Evolutionary conservation across 2,113 vertebrate species (phyloP).

Genomic region (Hylia prasina): DNA sequence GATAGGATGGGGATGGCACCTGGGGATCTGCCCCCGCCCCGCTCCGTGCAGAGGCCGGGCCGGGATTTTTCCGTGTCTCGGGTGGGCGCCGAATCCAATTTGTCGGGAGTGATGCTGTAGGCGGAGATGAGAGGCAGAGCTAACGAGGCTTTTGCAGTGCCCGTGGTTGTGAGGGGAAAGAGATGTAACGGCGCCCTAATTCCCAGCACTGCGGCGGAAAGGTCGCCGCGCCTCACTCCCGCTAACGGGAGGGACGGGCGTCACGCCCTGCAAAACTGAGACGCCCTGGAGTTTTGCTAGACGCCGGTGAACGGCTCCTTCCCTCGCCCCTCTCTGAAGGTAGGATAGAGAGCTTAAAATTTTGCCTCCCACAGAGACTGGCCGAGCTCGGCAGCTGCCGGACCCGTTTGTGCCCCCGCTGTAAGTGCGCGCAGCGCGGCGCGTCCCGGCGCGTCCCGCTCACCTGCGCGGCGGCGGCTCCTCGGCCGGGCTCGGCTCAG

Average conservation of each 20-base stretch:
- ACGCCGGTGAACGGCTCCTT: background rate
- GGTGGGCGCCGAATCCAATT: slow-evolving; percentile 27
- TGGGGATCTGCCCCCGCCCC: background rate
- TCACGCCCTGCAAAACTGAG: background rate
- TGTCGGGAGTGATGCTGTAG: slow-evolving; percentile 41
- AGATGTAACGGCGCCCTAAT: background rate
- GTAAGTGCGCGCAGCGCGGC: background rate
- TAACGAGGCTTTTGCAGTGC: background rate
- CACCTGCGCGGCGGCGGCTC: slow-evolving; percentile 38
- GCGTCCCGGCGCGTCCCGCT: background rate
- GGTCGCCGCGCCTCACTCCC: background rate
- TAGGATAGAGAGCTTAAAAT: background rate
- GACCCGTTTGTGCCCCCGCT: background rate
- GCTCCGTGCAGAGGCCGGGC: background rate
- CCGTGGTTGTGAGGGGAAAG: background rate
- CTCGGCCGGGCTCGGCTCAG: background rate
- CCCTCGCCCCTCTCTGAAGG: background rate
- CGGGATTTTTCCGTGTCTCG: background rate
- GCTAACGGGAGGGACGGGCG: background rate
- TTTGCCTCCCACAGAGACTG: background rate
- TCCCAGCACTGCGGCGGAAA: background rate
- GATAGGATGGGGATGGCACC: background rate
- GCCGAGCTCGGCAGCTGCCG: background rate
- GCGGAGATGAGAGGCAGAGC: slow-evolving; percentile 54
- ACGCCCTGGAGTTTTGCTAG: background rate